Evolutionary conservation across 2,113 vertebrate genomes (phyloP).

Genomic region (Nanorana parkeri): DNA sequence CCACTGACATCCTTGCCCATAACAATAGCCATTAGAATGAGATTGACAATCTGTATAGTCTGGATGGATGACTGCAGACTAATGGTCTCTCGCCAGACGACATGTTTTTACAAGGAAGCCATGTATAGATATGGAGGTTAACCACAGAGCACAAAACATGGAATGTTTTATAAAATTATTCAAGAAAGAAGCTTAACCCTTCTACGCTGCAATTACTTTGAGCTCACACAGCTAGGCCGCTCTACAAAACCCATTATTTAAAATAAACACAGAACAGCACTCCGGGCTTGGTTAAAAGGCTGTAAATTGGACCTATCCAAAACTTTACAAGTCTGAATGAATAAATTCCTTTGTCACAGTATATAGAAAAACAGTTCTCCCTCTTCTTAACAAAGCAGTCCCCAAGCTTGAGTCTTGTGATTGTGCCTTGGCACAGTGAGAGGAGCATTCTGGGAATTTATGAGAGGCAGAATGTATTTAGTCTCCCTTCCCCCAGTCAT

Average conservation of each 20-base stretch:
- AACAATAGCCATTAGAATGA: conserved; percentile 7
- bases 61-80: conserved; percentile 25
- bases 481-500: no score
- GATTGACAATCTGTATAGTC: conserved; percentile 27
- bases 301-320: no score
- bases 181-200: conserved; percentile 29
- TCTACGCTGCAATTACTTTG: conserved; percentile 4
- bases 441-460: no score
- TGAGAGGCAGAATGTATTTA: no score
- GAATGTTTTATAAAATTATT: conserved; percentile 42
- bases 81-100: conserved; percentile 35
- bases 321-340: no score
- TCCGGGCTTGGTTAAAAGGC: neutral
- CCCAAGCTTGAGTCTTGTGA: no score
- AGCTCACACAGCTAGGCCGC: neutral
- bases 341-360: no score
- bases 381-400: no score
- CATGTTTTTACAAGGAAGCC: conserved; percentile 39
- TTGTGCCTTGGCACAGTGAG: no score
- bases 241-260: conserved; percentile 26
- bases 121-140: conserved; percentile 50
- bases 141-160: conserved; percentile 38
- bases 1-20: neutral
- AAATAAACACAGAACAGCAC: neutral
- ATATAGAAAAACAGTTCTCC: no score